Conservation (phyloP, 2,797 vertebrate species). For the Argyrosomus regius region DNA sequence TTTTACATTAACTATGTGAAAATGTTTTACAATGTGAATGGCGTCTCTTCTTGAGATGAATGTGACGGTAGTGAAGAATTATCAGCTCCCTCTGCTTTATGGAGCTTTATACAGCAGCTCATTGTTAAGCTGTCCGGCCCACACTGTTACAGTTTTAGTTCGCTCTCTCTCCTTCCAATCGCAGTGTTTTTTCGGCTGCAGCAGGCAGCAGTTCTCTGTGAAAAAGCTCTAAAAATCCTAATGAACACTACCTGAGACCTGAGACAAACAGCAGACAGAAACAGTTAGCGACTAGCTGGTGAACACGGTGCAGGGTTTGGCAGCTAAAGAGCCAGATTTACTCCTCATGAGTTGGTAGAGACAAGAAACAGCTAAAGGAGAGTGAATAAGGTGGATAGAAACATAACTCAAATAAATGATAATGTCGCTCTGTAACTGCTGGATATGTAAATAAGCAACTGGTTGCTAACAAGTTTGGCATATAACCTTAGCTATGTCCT, state of each 20-base stretch:
- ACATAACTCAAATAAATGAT: background rate
- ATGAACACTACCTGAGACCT: background rate
- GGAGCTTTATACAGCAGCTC: background rate
- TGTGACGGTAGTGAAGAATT: background rate
- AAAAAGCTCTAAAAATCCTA: background rate
- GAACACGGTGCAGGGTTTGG: background rate
- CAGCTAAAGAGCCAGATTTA: background rate
- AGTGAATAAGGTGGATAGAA: background rate
- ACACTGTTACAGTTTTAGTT: background rate
- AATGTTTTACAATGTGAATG: background rate
- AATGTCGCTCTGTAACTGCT: background rate
- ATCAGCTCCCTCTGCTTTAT: background rate
- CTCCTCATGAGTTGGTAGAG: background rate
- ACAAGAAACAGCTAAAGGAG: background rate
- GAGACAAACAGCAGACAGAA: background rate
- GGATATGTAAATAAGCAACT: too few relatives aligned
- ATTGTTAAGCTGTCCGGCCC: background rate
- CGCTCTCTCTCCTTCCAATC: background rate
- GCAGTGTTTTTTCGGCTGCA: background rate
- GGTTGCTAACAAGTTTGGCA: background rate
- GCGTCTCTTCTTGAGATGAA: background rate
- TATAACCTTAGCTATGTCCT: background rate
- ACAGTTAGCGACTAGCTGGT: background rate
- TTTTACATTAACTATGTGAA: background rate
- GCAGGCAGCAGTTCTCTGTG: background rate